Percentiles rank a stretch among this genome's conserved stretches.
Evolutionary conservation across 2,113 vertebrate genomes (phyloP).

Genomic region (Danionella cerebrum): DNA sequence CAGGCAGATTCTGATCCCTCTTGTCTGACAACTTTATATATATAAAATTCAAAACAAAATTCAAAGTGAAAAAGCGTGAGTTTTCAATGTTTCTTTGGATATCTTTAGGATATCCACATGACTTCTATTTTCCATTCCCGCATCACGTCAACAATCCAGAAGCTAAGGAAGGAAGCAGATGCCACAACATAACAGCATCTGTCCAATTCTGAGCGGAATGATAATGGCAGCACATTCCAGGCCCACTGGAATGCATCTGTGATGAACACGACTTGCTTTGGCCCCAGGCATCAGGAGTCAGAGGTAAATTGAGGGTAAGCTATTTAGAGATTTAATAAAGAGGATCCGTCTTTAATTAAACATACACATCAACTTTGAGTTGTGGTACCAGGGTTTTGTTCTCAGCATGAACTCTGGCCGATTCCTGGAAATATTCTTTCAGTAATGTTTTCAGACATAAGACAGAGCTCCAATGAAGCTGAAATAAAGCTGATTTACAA

Average conservation of each 20-base stretch:
- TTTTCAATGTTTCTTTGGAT: too few relatives aligned
- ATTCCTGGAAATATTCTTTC: neutral
- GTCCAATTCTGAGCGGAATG: conserved; percentile 39
- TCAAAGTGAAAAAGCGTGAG: too few relatives aligned
- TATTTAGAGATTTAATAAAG: conserved; percentile 5
- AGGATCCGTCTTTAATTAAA: conserved; percentile 9
- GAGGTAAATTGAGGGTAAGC: neutral
- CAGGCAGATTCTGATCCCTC: neutral
- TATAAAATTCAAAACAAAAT: too few relatives aligned
- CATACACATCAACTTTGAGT: neutral
- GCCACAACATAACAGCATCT: conserved; percentile 50
- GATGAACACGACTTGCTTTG: neutral
- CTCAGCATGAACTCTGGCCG: neutral
- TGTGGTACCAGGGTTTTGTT: neutral
- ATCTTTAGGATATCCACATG: neutral
- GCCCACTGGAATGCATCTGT: neutral
- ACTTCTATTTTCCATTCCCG: neutral
- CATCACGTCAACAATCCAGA: neutral
- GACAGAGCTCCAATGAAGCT: too few relatives aligned
- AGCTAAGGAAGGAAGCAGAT: conserved; percentile 22
- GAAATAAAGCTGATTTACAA: too few relatives aligned
- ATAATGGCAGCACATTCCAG: conserved; percentile 35
- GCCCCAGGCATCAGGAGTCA: neutral
- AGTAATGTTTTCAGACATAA: neutral
- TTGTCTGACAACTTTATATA: neutral